These are phyloP conservation scores for Parapristionchus giblindavisi DNA, from an alignment of 2,888 invertebrate genomes.

Conservation along the genomic window DNA sequence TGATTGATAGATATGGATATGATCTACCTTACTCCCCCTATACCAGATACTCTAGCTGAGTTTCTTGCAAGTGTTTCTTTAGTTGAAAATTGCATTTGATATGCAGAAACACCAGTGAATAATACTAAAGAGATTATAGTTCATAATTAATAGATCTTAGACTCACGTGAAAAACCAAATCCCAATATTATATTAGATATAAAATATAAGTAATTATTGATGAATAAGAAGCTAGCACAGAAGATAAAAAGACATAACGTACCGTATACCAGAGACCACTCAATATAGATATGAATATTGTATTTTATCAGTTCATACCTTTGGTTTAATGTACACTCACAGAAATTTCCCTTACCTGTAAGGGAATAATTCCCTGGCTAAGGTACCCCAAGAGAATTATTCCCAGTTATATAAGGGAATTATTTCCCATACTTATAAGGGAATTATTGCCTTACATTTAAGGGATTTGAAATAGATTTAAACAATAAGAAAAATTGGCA, in stretches of 20 bases:
- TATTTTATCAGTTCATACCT: too few species aligned
- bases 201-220: constrained; percentile 28
- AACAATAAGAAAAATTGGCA: too few species aligned
- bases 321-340: too few species aligned
- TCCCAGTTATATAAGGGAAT: too few species aligned
- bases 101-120: constrained; percentile 23
- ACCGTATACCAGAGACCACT: constrained; percentile 7
- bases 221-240: constrained; percentile 1
- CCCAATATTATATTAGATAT: neutral
- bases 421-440: too few species aligned
- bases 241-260: constrained; percentile 10
- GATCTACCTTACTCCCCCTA: constrained; percentile 1
- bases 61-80: constrained; percentile 20
- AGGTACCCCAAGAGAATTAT: too few species aligned
- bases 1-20: neutral
- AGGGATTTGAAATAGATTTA: too few species aligned
- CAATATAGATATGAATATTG: neutral
- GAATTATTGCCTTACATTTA: too few species aligned
- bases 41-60: neutral
- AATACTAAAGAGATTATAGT: neutral
- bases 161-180: constrained; percentile 15
- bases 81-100: constrained; percentile 27
- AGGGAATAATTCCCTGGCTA: too few species aligned
- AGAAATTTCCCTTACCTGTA: too few species aligned
- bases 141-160: neutral